These are phyloP conservation scores for Lucilia sericata DNA, from an alignment of 1,140 invertebrate species.

Conservation along the genomic window DNA sequence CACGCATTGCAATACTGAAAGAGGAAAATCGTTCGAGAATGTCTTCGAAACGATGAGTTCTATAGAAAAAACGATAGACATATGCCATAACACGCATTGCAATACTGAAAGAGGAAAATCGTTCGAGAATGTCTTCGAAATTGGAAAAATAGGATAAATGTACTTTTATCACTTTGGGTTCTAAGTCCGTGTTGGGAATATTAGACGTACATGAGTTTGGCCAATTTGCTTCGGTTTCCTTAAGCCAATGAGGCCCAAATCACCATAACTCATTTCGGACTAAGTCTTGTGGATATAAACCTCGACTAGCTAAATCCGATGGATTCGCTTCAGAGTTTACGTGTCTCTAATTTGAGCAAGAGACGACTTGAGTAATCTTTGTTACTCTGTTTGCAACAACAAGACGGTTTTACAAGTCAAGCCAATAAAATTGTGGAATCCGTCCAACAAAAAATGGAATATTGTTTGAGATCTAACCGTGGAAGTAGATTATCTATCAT, in stretches of 20 bases:
- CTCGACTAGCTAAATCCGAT: too few species aligned
- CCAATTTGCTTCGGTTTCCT: too few species aligned
- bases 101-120: not conserved
- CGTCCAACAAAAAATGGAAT: not conserved
- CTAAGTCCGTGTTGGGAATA: not conserved
- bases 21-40: too few species aligned
- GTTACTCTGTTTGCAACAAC: constrained; percentile 8
- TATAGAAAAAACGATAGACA: not conserved
- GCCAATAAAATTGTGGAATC: constrained; percentile 38
- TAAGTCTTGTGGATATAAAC: too few species aligned
- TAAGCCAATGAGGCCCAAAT: too few species aligned
- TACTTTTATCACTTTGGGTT: not conserved
- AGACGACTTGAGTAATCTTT: too few species aligned
- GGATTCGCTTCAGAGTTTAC: too few species aligned
- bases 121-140: not conserved
- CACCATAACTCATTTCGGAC: too few species aligned
- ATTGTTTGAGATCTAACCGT: not conserved
- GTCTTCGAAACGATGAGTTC: not conserved
- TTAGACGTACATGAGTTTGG: not conserved
- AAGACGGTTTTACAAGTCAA: constrained; percentile 10
- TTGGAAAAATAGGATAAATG: not conserved
- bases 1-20: too few species aligned
- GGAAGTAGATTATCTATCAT: not conserved
- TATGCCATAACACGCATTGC: not conserved
- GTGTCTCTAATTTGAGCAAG: too few species aligned